A percentile compares a stretch with the other conserved stretches of the same genome.
Conservation (phyloP, 2,888 invertebrate genomes). For the Amblyteles armatorius region DNA sequence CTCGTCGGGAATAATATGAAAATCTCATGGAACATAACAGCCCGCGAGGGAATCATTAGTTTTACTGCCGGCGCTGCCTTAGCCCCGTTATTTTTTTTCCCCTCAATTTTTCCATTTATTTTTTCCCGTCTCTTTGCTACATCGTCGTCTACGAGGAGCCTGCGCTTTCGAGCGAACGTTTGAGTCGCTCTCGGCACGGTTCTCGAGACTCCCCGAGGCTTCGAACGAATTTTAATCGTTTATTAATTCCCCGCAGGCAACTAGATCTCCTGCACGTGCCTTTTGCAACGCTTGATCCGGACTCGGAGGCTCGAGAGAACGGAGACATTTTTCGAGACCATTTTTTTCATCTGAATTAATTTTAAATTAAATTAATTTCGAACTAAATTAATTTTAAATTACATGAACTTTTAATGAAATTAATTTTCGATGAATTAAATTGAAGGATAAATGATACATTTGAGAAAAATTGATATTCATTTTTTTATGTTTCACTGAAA, state of each 20-base stretch:
- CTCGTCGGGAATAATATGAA: slow-evolving; percentile 39
- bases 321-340: slow-evolving; percentile 1
- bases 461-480: too few species aligned
- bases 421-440: too few species aligned
- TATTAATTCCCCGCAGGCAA: slow-evolving; percentile 17
- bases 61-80: slow-evolving; percentile 70
- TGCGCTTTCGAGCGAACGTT: slow-evolving; percentile 30
- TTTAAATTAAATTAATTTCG: too few species aligned
- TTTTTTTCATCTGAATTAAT: not conserved
- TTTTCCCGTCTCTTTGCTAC: slow-evolving; percentile 21
- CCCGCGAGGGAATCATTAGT: slow-evolving; percentile 66
- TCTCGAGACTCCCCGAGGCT: slow-evolving; percentile 24
- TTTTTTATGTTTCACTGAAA: too few species aligned
- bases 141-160: slow-evolving; percentile 29
- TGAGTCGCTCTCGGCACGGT: slow-evolving; percentile 6
- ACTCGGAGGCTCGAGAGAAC: not conserved
- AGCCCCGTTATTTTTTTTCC: slow-evolving; percentile 67
- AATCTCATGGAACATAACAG: slow-evolving; percentile 48
- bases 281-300: slow-evolving; percentile 29
- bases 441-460: too few species aligned
- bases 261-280: not conserved
- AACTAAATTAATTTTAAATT: too few species aligned
- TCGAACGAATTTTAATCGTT: slow-evolving; percentile 48
- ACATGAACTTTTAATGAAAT: too few species aligned
- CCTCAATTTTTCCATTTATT: slow-evolving; percentile 36